These are phyloP conservation scores for Cyclopterus lumpus DNA, from an alignment of 2,797 vertebrate genomes.

Conservation along the genomic window DNA sequence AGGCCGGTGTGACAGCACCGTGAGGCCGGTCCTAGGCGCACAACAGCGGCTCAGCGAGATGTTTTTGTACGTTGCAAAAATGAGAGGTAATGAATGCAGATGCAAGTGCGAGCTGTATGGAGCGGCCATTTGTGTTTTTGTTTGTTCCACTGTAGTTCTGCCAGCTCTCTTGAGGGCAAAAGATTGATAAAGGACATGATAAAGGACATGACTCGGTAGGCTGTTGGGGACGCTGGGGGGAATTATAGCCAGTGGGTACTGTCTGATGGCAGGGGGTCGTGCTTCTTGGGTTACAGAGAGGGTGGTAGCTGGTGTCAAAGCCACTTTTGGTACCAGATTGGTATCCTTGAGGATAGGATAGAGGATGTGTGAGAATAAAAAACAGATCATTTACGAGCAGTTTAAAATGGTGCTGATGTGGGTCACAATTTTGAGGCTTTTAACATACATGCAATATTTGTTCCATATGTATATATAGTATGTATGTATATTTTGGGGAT, in stretches of 20 bases:
- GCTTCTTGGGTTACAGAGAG: background rate
- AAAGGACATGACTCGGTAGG: slow-evolving; percentile 35
- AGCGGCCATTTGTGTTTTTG: slow-evolving; percentile 68
- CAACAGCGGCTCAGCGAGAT: slow-evolving; percentile 34
- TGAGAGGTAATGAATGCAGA: slow-evolving; percentile 68
- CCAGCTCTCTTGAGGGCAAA: slow-evolving; percentile 51
- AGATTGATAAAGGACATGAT: slow-evolving; percentile 49
- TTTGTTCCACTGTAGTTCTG: slow-evolving; percentile 56
- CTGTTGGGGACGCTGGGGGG: slow-evolving; percentile 32
- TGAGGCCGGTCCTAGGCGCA: slow-evolving; percentile 50
- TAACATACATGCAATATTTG: background rate
- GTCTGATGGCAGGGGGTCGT: background rate
- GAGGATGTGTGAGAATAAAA: slow-evolving; percentile 8
- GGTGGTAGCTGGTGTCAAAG: slow-evolving; percentile 22
- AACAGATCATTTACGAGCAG: background rate
- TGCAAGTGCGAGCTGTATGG: slow-evolving; percentile 50
- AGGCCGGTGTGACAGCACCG: slow-evolving; percentile 57
- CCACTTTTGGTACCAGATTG: slow-evolving; percentile 13
- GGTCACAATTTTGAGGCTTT: background rate
- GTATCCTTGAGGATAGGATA: slow-evolving; percentile 21
- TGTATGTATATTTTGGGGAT: background rate
- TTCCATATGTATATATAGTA: background rate
- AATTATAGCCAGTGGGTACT: slow-evolving; percentile 10
- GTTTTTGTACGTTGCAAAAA: slow-evolving; percentile 55
- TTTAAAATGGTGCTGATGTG: background rate